Percentiles rank a stretch among this genome's conserved stretches.
These are phyloP conservation scores for Oceanodroma leucorhoa DNA, from an alignment of 2,797 vertebrate species.

Conservation along the genomic window DNA sequence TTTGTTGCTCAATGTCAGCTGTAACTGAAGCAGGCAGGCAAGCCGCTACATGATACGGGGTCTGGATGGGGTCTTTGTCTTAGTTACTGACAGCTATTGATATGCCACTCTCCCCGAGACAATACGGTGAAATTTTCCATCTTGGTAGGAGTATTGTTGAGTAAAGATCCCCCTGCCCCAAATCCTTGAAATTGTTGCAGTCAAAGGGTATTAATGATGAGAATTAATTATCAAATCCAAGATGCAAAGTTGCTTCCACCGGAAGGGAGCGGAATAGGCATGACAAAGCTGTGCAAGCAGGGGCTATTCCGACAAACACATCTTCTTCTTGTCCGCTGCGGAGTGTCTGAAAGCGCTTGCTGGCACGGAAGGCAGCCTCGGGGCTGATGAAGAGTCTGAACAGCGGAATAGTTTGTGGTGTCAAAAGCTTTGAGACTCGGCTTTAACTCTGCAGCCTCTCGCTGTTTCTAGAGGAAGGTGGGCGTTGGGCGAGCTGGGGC, in stretches of 20 bases:
- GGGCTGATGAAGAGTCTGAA: background rate
- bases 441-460: background rate
- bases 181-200: background rate
- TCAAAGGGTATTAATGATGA: background rate
- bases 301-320: background rate
- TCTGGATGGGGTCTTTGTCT: background rate
- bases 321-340: background rate
- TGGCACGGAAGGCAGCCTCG: rapidly evolving
- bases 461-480: background rate
- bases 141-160: background rate
- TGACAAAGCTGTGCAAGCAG: rapidly evolving
- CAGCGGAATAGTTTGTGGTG: background rate
- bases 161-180: background rate
- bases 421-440: background rate
- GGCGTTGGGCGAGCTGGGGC: background rate
- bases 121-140: background rate
- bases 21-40: background rate
- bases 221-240: background rate
- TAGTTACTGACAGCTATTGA: slow-evolving; percentile 3
- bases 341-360: rapidly evolving
- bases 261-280: background rate
- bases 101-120: background rate
- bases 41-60: background rate
- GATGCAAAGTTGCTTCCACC: background rate
- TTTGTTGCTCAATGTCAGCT: slow-evolving; percentile 37